Percentiles rank a stretch among this genome's conserved stretches.
phyloP scores from a whole-genome alignment of 2,888 invertebrate genomes.

The Caenorhabditis sp. region DNA sequence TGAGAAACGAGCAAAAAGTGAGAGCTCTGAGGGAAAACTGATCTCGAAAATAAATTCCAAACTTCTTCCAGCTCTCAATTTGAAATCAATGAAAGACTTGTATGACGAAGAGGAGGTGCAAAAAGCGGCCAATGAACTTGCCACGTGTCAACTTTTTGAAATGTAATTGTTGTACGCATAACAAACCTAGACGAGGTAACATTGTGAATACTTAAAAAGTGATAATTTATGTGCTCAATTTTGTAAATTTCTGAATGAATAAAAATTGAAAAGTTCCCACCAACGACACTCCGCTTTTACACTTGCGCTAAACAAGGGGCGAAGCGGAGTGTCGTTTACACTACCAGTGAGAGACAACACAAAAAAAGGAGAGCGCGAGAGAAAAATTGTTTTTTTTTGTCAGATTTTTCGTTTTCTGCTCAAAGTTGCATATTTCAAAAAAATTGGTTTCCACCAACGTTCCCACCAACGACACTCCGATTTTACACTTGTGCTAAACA shows the following conservation, averaged over 20 bases:
- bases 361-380: too few species aligned
- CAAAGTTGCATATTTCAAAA: too few species aligned
- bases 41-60: neutral
- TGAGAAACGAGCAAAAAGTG: constrained; percentile 33
- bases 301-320: too few species aligned
- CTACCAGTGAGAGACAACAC: too few species aligned
- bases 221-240: constrained; percentile 1
- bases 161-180: constrained; percentile 7
- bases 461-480: too few species aligned
- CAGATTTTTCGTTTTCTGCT: too few species aligned
- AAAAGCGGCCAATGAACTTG: constrained; percentile 15
- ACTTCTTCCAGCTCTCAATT: constrained; percentile 14
- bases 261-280: neutral
- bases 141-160: constrained; percentile 25
- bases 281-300: too few species aligned
- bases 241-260: neutral
- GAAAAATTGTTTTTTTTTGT: too few species aligned
- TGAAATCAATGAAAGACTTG: constrained; percentile 21
- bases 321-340: too few species aligned
- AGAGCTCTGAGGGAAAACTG: too few species aligned
- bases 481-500: too few species aligned
- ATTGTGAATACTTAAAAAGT: neutral
- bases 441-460: too few species aligned
- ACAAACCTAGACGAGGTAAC: neutral
- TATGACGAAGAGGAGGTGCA: constrained; percentile 18